Evolutionary conservation across 2,888 invertebrate genomes (phyloP), one percentile per base, ranked within the genome.

Genomic region (Tolmerus cingulatus): DNA sequence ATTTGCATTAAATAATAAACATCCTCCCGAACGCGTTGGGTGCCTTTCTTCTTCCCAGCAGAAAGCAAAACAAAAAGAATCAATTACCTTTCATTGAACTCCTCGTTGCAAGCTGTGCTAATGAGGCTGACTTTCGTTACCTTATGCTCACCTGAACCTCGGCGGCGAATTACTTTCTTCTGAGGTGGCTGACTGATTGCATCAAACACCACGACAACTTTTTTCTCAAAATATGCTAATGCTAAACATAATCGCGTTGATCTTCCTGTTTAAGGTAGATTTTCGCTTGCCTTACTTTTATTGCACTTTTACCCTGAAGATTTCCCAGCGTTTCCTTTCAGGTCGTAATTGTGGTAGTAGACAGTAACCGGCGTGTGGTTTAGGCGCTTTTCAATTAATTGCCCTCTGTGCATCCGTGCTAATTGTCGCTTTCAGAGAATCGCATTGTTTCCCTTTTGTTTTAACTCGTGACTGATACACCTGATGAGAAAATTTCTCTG

Each of bases 1-100:
- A 79, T 79, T 79, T 79, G 51, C 51, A 79, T 79, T 51, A 51
- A 79, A 79, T 79, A 46, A 79, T 51, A 46, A 23, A 23, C 79
- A 51, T 51, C 14, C 8, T 40, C 40, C 23, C 43, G 40, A 78
- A 40, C 23, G 23, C 16, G 78, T 40, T 78, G 37, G 16, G 23
- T 30, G 30, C 19, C 30, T 78, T 79, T 79, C 51, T 76, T 37
- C 79, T 19, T 51, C n/a, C 3, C 27, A 19, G 66, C 23, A 27
- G 12, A 23, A 27, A 23, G 27, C 8, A 27, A 66, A 23, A 66
- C 1, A 66, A 27, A 66, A 66, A 66, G 12, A 79, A 79, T 79
- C 51, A 51, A 27, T 23, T 27, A 79, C 19, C 51, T 79, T 27
- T n/a, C 51, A 79, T 79, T 79, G 46, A 79, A 79, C 51, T 34